Evolutionary conservation across 2,888 invertebrate species (phyloP), one percentile per base, ranked within the genome.

Genomic region (Sphaerophoria rueppellii): DNA sequence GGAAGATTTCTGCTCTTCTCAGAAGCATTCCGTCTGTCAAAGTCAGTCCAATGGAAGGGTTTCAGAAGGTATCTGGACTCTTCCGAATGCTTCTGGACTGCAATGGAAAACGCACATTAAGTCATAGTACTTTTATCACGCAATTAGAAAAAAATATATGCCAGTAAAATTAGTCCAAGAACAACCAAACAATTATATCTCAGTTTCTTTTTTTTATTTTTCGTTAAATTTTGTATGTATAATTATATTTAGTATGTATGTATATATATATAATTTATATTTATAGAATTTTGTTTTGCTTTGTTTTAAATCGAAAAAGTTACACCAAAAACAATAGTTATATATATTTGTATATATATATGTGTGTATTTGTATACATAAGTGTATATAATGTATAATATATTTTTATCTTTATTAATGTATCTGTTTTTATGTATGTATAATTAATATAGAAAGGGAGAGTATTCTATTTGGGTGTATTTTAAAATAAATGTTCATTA

Each of bases 161-260:
- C 2, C 1, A 24, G 24, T 24, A 2, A 24, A 24, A 2, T 24
- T 24, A 24, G 1, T 24, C 24, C 24, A 24, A 24, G 24, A 24
- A 24, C 1, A 24, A 24, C 24, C 71, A 80, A 46, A 43, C 54
- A 61, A 16, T 75, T 55, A 37, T 67, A 72, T 57, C 69, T 85
- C 81, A 85, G 85, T 85, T 85, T 85, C 73, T 85, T 72, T 76
- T 73, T 77, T 77, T 81, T 80, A 80, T 77, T 85, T 76, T 85
- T 85, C 81, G 80, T 77, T 85, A 81, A 24, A 85, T 77, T 76
- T 85, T 85, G 72, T 81, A 77, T 85, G 85, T 85, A 81, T 85
- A 85, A 81, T 85, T 85, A 76, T 85, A 55, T 85, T 81, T 73
- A 81, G 69, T 85, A 85, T 81, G 72, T 85, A 80, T 82, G 73